phyloP scores from a whole-genome alignment of 2,113 vertebrate species.

The Brachyistius frenatus region DNA sequence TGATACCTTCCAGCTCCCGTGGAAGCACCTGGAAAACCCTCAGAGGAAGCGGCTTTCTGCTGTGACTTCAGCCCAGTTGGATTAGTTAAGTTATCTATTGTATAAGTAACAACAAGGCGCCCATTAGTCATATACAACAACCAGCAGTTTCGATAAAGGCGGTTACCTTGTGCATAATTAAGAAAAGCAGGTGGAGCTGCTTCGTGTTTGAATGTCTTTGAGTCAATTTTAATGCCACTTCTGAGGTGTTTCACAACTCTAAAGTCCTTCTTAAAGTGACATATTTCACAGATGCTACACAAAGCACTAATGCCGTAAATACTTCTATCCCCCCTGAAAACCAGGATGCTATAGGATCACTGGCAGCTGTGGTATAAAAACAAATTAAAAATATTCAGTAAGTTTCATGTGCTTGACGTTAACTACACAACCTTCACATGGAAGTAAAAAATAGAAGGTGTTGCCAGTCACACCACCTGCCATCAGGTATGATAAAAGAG shows the following conservation, averaged over 20 bases:
- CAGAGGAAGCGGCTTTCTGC: not conserved
- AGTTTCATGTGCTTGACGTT: not conserved
- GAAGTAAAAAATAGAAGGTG: not conserved
- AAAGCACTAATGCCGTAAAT: not conserved
- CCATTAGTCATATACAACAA: no score
- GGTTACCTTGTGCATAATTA: not conserved
- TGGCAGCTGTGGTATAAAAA: not conserved
- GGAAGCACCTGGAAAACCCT: slow-evolving; percentile 8
- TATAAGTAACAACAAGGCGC: no score
- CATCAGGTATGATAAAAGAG: not conserved
- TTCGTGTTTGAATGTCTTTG: not conserved
- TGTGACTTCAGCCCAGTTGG: not conserved
- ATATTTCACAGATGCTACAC: not conserved
- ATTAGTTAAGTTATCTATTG: no score
- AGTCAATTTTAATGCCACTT: not conserved
- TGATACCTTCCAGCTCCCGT: slow-evolving; percentile 1
- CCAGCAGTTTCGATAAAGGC: not conserved
- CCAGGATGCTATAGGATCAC: slow-evolving; percentile 2
- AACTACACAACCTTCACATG: not conserved
- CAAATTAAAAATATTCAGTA: not conserved
- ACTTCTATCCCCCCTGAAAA: not conserved
- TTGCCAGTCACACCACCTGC: not conserved
- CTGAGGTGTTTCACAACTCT: not conserved
- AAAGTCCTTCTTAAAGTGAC: not conserved
- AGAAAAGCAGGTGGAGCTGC: not conserved